These are phyloP conservation scores for Echinops telfairi DNA, from an alignment of 2,113 vertebrate genomes.

Conservation along the genomic window DNA sequence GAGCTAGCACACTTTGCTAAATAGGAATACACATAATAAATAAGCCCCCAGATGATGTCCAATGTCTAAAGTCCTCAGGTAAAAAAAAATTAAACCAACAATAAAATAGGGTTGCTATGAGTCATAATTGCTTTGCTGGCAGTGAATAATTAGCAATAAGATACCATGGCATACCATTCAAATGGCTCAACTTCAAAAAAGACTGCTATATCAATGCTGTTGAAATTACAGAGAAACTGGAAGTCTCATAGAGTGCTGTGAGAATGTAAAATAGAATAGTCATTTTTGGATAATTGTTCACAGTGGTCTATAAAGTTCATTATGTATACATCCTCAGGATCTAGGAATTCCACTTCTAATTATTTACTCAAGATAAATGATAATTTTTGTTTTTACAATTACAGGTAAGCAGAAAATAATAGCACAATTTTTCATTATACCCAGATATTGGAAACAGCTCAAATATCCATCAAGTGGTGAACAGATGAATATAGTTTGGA, in stretches of 20 bases:
- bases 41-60: neutral
- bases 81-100: slow-evolving; percentile 7
- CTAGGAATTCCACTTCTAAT: neutral
- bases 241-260: neutral
- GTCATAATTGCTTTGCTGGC: neutral
- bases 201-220: neutral
- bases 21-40: neutral
- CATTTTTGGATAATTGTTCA: neutral
- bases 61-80: neutral
- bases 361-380: neutral
- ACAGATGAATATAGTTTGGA: neutral
- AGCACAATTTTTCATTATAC: neutral
- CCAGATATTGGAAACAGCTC: neutral
- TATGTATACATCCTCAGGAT: neutral
- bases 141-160: neutral
- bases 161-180: too few species aligned
- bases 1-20: neutral
- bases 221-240: neutral
- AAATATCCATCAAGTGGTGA: neutral
- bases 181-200: neutral
- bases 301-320: neutral
- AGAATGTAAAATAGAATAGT: neutral
- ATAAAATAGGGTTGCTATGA: neutral
- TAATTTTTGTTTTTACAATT: neutral
- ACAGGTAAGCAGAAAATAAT: neutral